A percentile compares a stretch with the other conserved stretches of the same genome.
phyloP scores from a whole-genome alignment of 2,797 vertebrate genomes.

The Poecilia wingei region DNA sequence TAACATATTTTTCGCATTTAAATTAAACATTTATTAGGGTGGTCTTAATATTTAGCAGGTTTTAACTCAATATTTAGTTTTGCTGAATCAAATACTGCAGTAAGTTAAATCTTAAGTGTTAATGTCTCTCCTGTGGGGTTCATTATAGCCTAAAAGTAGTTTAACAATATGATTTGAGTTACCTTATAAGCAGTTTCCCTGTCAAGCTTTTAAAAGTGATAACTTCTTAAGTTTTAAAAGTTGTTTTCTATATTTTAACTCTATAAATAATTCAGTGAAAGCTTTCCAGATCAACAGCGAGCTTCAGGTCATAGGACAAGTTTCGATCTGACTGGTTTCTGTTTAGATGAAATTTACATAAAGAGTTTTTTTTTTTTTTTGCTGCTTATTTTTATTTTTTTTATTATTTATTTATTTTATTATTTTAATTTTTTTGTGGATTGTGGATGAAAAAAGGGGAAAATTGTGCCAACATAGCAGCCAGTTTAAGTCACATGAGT shows the following conservation, averaged over 20 bases:
- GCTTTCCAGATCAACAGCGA: slow-evolving; percentile 5
- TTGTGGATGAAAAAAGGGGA: not conserved
- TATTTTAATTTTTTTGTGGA: too few relatives aligned
- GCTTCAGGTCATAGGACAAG: slow-evolving; percentile 7
- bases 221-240: slow-evolving; percentile 5
- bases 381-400: not conserved
- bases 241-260: slow-evolving; percentile 6
- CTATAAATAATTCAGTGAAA: slow-evolving; percentile 6
- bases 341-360: slow-evolving; percentile 4
- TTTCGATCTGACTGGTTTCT: slow-evolving; percentile 7
- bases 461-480: not conserved
- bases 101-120: not conserved
- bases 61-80: not conserved
- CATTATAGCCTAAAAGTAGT: not conserved
- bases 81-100: not conserved
- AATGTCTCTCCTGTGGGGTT: not conserved
- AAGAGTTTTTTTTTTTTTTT: not conserved
- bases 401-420: too few relatives aligned
- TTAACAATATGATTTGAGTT: not conserved
- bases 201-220: not conserved
- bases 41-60: not conserved
- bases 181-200: not conserved
- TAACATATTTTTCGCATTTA: not conserved
- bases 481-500: slow-evolving; percentile 10
- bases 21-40: not conserved